Base-by-base conservation (phyloP, 2,797 vertebrate species). In the Podargus strigoides region DNA sequence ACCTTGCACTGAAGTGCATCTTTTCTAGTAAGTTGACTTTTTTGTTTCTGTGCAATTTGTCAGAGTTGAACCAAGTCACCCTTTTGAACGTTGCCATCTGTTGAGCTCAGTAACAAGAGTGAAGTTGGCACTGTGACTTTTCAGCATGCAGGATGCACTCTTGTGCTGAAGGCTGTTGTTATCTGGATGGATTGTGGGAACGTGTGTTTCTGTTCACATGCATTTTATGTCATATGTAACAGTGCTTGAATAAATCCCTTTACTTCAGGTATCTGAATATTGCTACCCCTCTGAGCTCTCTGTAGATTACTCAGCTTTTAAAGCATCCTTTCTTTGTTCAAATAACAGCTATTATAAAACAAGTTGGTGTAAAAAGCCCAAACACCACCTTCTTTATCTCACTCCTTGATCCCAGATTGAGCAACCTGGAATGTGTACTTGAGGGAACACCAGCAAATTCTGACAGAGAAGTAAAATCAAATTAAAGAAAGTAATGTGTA, bases 201-300 rank as follows among this genome's bases (percentile, higher is more conserved):
- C n/a, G 12, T 17, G 36, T 24, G 21, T 53, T 23, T 36, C 20
- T 30, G 14, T 60, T 9, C 0, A 0, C 20, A 26, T 52, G 4
- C 9, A 12, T 47, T 46, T 68, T 58, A 20, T 52, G n/a, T 46
- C 32, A 44, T 63, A 27, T 1, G 1, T 53, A 67, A 30, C 24
- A 30, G 37, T 47, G 20, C 18, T 7, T 50, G n/a, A 82, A 41
- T 56, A 46, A 62, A 77, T 44, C 5, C 24, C 41, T 77, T 76
- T 59, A 59, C 16, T 70, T 81, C 50, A 63, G 15, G 17, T 58
- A 21, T 14, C 13, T 30, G 55, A 63, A 53, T 85, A 39, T 44
- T 66, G 42, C 47, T 41, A 4, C 28, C 10, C 12, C 20, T 49
- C 37, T 76, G 53, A 82, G 30, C 37, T 41, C 27, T 68, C 27